Percentiles rank a stretch among this genome's conserved stretches.
phyloP scores from a whole-genome alignment of 2,888 invertebrate genomes.

The Teleiodes luculella region DNA sequence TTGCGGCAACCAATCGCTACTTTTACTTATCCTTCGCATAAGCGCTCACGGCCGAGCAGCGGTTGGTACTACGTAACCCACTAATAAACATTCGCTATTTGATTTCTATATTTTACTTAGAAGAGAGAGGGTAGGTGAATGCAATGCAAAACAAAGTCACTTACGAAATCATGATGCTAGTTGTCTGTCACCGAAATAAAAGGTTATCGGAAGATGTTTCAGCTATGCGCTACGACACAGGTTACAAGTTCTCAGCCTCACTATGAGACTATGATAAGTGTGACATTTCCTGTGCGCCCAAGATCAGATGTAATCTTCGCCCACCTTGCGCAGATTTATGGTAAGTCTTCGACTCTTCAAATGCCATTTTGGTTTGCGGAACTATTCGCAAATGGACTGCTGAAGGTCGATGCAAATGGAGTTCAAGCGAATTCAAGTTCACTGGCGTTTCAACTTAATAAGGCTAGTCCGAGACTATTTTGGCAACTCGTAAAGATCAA shows the following conservation, averaged over 20 bases:
- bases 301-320: slow-evolving; percentile 24
- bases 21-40: slow-evolving; percentile 12
- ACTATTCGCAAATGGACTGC: slow-evolving; percentile 38
- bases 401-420: slow-evolving; percentile 38
- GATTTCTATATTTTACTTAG: neutral
- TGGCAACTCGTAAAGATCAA: too few species aligned
- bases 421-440: slow-evolving; percentile 11
- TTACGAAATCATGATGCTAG: too few species aligned
- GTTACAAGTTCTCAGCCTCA: neutral
- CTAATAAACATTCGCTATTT: neutral
- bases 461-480: too few species aligned
- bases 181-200: neutral
- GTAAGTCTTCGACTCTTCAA: slow-evolving; percentile 18
- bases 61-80: neutral
- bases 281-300: slow-evolving; percentile 11
- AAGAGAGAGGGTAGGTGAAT: too few species aligned
- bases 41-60: slow-evolving; percentile 4
- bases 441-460: neutral
- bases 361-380: slow-evolving; percentile 44
- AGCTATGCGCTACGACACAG: neutral
- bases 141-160: too few species aligned
- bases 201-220: neutral
- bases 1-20: slow-evolving; percentile 18
- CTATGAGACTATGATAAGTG: neutral
- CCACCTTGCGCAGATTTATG: slow-evolving; percentile 18